A percentile compares a stretch with the other conserved stretches of the same genome.
phyloP scores from a whole-genome alignment of 2,113 vertebrate genomes.

The Dunckerocampus dactyliophorus region DNA sequence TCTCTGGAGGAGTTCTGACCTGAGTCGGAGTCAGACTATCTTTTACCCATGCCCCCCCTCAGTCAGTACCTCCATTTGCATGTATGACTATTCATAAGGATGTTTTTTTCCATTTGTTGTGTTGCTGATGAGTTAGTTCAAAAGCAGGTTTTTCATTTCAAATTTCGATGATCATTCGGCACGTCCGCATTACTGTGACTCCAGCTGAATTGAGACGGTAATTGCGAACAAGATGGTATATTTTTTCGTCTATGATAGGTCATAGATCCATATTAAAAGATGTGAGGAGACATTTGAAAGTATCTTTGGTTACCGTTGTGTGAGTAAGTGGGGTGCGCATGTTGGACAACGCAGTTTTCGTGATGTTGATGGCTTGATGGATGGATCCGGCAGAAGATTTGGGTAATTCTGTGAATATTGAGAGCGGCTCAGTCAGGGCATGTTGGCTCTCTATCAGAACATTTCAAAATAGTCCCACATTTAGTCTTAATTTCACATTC shows the following conservation, averaged over 20 bases:
- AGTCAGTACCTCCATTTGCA: conserved; percentile 37
- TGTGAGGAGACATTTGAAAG: not conserved
- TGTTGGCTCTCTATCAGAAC: no score
- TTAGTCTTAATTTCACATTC: no score
- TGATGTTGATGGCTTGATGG: no score
- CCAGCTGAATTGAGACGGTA: not conserved
- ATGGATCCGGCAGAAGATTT: no score
- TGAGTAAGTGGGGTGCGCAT: no score
- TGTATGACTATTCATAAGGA: conserved; percentile 48
- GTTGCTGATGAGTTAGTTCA: no score
- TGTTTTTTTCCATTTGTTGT: conserved; percentile 16
- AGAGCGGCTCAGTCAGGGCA: no score
- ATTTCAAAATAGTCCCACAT: no score
- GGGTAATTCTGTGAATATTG: no score
- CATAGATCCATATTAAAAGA: not conserved
- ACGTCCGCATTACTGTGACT: not conserved
- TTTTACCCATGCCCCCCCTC: conserved; percentile 18
- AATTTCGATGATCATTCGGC: not conserved
- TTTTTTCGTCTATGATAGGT: not conserved
- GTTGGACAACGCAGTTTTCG: no score
- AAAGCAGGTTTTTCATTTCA: not conserved
- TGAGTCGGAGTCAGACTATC: conserved; percentile 43
- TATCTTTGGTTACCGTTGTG: no score
- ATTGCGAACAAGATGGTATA: conserved; percentile 4
- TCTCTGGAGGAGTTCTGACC: conserved; percentile 50